Conservation (phyloP, 2,113 vertebrate species). For the Chlorodrepanis virens region DNA sequence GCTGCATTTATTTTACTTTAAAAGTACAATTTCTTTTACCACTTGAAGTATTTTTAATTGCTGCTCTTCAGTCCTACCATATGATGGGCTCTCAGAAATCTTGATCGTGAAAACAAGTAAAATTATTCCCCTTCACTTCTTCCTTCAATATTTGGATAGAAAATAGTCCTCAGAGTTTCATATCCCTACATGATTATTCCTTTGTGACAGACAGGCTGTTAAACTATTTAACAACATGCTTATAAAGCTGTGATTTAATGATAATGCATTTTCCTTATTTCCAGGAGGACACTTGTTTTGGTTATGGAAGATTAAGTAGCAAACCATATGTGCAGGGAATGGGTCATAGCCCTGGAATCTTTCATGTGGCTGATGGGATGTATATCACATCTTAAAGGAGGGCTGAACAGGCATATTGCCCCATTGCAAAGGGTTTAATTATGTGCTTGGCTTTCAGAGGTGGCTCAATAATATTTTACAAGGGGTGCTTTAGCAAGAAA, state of each 20-base stretch:
- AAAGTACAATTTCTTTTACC: neutral
- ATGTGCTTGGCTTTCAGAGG: neutral
- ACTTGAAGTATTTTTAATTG: neutral
- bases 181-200: neutral
- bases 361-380: neutral
- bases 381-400: neutral
- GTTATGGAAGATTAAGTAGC: neutral
- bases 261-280: neutral
- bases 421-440: neutral
- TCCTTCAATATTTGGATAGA: neutral
- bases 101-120: neutral
- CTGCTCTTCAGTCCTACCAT: neutral
- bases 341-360: neutral
- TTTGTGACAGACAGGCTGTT: slow-evolving; percentile 2
- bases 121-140: neutral
- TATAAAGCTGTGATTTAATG: slow-evolving; percentile 29
- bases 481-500: neutral
- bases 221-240: slow-evolving; percentile 23
- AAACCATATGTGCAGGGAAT: neutral
- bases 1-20: neutral
- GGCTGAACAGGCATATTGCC: neutral
- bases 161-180: neutral
- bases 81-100: neutral
- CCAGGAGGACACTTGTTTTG: neutral
- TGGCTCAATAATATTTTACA: neutral